Evolutionary conservation across 2,888 invertebrate genomes (phyloP), one percentile per base, ranked within the genome.

Genomic region (Lamellibrachia columna): DNA sequence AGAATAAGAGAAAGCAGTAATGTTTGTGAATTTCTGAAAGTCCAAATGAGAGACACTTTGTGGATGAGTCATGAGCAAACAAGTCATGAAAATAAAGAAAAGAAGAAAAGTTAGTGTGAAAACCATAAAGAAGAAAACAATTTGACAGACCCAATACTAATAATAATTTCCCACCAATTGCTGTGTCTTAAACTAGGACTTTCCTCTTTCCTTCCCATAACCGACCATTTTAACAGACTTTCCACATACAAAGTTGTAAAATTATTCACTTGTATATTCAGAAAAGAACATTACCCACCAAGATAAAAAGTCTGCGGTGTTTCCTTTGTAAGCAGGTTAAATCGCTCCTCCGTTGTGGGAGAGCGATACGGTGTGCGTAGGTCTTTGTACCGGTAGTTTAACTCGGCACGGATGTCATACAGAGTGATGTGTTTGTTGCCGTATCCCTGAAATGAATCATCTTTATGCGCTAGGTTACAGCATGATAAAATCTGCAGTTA

Each of bases 251-350:
- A 22, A 75, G 3, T 75, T 22, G 6, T 22, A 15, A 22, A 75
- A 22, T 22, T 15, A 22, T 75, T 11, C 75, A 75, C 22, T 75
- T 15, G 75, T 75, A 7, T 60, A 75, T 75, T 75, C 22, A 22
- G 75, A 75, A 75, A 75, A 75, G n/a, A 6, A 75, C 75, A 75
- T 9, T 75, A 8, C 95, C 98, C 98, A 98, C 98, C 98, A 93
- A 98, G 98, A 95, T 98, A 99, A 95, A 99, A 98, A 0, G 98
- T 98, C 95, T 99, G 98, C 0, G 99, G 99, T 0, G 98, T 98
- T 97, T 99, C 99, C 97, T 99, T 99, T 7, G 99, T 99, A 9
- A 99, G 97, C 97, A 99, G 98, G 96, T 99, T 98, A 96, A 99
- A 99, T 91, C 98, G 95, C 96, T 99, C 98, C 95, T 99, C 99